Evolutionary conservation across 2,888 invertebrate species (phyloP), one percentile per base, ranked within the genome.

Genomic region (Hyalella azteca): DNA sequence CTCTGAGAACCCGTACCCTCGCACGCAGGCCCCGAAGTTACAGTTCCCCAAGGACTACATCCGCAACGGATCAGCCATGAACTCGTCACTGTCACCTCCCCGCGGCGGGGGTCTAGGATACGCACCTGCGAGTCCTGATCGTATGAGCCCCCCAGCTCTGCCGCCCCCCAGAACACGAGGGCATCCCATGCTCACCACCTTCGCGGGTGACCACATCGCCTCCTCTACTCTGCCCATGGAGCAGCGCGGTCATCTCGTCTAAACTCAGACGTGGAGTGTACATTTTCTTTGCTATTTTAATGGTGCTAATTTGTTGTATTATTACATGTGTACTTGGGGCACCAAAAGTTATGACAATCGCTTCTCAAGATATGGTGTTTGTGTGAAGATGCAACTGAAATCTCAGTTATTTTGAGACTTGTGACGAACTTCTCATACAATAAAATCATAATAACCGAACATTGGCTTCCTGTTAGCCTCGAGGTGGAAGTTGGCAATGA

Each of bases 1-100:
- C 3, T 83, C 83, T 19, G 78, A 81, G 66, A 66, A 66, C n/a
- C 36, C 36, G 66, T 66, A 66, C 15, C 79, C 81, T 40, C 77
- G 84, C 26, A 82, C 80, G 48, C 79, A 54, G 19, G 81, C 81
- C 19, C 80, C 81, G 26, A 84, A 84, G 50, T 78, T 84, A 2
- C 84, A 84, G 59, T 84, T 84, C 77, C 84, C 84, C 7, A 84
- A 84, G 78, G 84, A 84, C 60, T 84, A 84, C 77, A 84, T 84
- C 50, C 77, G 84, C 5, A 84, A 84, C 59, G 84, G 84, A 40
- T 84, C 84, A 39, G 80, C 79, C 77, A 78, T 80, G 19, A 77
- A 76, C 45, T 73, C 79, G 13, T 13, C 49, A 5, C 59, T 48
- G 41, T 36, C 49, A 9, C 50, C 40, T 48, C 11, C 66, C 0